Base-by-base conservation (phyloP, 2,888 invertebrate species). In the Eupithecia inturbata region DNA sequence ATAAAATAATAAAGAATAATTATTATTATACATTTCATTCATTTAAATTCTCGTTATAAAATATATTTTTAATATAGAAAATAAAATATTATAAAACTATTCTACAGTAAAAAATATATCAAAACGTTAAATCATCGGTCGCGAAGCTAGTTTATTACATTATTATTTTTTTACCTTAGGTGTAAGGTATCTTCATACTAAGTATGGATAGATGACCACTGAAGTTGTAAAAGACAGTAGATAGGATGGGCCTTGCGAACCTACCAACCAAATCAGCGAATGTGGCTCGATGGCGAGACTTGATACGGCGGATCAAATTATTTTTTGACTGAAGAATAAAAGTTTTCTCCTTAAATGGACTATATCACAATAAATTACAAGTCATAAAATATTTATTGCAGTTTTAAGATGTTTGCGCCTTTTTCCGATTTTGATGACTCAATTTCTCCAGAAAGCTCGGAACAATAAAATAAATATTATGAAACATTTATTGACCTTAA, bases 391-490 rank as follows among this genome's bases (percentile, higher is more conserved):
- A 83, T 85, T 86, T 84, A 87, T 82, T 69, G 68, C 82, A 82
- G 82, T 84, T 87, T 85, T 84, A 83, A 84, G 75, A 79, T 80
- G 81, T 82, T 82, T 77, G 80, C 81, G 80, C 77, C 80, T 81
- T 84, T 84, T 83, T 79, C 79, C 71, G 70, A 79, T 81, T 85
- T 87, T 85, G 88, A 89, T 82, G 87, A 84, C 89, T 90, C 88
- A 86, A 89, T 89, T 89, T 89, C 49, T 77, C 78, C 76, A 75
- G 77, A 39, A 80, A 82, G 80, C 81, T 80, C 78, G 82, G 87
- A 89, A 89, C 87, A 88, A 88, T 88, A 87, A 89, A 85, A 84
- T 83, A 66, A 66, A 41, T 26, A 22, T 7, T 66, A 16, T 16
- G 19, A 4, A 4, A 26, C 5, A 10, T 39, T 66, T 36, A 66